Evolutionary conservation across 2,797 vertebrate genomes (phyloP), one percentile per base, ranked within the genome.

Genomic region (Myotis vivesi): DNA sequence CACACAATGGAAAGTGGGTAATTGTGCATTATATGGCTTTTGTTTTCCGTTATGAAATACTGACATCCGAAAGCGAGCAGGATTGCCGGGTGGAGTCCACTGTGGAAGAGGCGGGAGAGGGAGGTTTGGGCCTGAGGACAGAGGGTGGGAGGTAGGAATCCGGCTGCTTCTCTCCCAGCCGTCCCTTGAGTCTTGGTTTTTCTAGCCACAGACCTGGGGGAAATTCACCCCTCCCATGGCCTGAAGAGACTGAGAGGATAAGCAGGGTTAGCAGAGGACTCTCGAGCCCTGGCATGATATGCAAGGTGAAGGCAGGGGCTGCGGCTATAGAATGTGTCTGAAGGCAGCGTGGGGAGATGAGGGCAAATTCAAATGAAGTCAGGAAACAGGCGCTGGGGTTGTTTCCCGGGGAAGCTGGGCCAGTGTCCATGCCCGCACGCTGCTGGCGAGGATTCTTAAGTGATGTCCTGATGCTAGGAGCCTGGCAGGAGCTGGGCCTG

Each of bases 21-120:
- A 96, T 91, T 90, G 96, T 93, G 91, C 95, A 76, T 95, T 97
- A 93, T 93, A 89, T 92, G 93, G 96, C 92, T 93, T 92, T 94
- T 96, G 95, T 97, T 96, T 96, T 97, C 97, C 25, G 1, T 94
- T 95, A 94, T 97, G 95, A 94, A 95, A 97, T 97, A 96, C 76
- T 73, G 92, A 96, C 92, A 49, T 95, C 93, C 6, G 53, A 92
- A 97, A 95, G 91, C 92, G 23, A 89, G 68, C 46, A 57, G 92
- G 87, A 91, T 96, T 95, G 90, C n/a, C 25, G 73, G 94, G 92
- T 13, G 41, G 55, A 85, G 79, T 72, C 82, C 36, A 30, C 87
- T 1, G 9, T 17, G 80, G 91, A 38, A 59, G 68, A 57, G 77
- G 51, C 0, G 0, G 23, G 80, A 19, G 87, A 10, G 12, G 20